phyloP scores from a whole-genome alignment of 2,797 vertebrate genomes.

The Sebastes kiyomatsui region DNA sequence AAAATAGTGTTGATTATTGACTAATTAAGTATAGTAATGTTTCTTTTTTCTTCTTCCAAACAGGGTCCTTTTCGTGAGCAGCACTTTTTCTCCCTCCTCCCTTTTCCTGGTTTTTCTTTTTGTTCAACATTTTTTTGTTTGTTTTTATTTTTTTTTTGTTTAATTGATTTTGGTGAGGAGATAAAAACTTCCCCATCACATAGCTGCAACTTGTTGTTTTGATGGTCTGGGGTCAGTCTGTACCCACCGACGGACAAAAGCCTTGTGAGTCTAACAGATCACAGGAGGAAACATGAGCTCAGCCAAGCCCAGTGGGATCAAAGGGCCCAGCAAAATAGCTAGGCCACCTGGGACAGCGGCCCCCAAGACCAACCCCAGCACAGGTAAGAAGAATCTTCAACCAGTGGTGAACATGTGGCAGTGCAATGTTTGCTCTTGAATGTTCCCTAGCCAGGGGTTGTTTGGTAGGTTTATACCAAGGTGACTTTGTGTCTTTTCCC shows the following conservation, averaged over 20 bases:
- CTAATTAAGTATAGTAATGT: conserved; percentile 16
- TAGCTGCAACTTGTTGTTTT: conserved; percentile 67
- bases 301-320: conserved; percentile 93
- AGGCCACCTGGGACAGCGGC: conserved; percentile 81
- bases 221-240: conserved; percentile 86
- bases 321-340: conserved; percentile 93
- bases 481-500: neutral
- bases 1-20: neutral
- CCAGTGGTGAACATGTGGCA: neutral
- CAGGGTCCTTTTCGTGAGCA: conserved; percentile 54
- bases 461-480: neutral
- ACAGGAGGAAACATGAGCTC: conserved; percentile 88
- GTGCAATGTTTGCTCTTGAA: neutral
- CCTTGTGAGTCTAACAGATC: conserved; percentile 56
- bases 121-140: conserved; percentile 4
- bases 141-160: neutral
- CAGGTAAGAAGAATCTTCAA: conserved; percentile 62
- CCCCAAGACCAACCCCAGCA: conserved; percentile 79
- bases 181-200: conserved; percentile 24
- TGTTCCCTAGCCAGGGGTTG: neutral
- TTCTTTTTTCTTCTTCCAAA: conserved; percentile 6
- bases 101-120: conserved; percentile 56
- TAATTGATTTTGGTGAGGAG: conserved; percentile 17
- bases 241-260: conserved; percentile 68
- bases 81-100: conserved; percentile 44